Conservation (phyloP, 1,140 invertebrate genomes). For the Aphelenchoides fujianensis region DNA sequence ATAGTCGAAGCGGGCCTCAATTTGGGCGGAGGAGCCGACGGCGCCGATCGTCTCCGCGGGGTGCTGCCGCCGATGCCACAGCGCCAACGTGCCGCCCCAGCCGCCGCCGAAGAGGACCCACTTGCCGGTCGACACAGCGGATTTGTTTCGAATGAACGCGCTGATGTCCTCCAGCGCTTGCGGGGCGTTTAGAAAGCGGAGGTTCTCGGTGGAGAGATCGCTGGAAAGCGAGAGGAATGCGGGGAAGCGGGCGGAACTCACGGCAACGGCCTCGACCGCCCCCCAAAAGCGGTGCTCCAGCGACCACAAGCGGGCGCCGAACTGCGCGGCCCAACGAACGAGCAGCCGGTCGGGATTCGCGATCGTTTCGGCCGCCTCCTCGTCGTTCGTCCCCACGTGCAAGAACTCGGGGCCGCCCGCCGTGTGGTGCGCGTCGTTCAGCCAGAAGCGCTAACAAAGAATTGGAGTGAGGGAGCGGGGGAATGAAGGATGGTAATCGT, state of each 20-base stretch:
- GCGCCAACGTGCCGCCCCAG: slow-evolving; percentile 2
- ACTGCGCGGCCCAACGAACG: too few species aligned
- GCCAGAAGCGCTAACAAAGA: too few species aligned
- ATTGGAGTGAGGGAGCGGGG: too few species aligned
- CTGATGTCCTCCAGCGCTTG: slow-evolving; percentile 14
- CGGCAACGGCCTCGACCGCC: slow-evolving; percentile 4
- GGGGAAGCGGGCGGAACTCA: neutral
- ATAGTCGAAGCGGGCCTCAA: slow-evolving; percentile 6
- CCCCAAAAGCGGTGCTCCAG: slow-evolving; percentile 21
- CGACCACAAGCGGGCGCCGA: neutral
- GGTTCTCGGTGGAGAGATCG: slow-evolving; percentile 3
- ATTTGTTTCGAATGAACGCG: slow-evolving; percentile 11
- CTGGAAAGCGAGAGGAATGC: slow-evolving; percentile 1
- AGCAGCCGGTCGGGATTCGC: too few species aligned
- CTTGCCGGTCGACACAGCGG: neutral
- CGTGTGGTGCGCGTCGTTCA: too few species aligned
- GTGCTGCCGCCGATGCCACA: slow-evolving; percentile 5
- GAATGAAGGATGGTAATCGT: too few species aligned
- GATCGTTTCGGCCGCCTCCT: too few species aligned
- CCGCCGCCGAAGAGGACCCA: slow-evolving; percentile 13
- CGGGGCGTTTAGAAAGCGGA: neutral
- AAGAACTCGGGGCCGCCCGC: too few species aligned
- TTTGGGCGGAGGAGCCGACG: slow-evolving; percentile 22
- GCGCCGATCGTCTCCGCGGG: slow-evolving; percentile 6
- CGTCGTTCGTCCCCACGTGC: too few species aligned